These are phyloP conservation scores for Ariopsis seemanni DNA, from an alignment of 2,113 vertebrate genomes.

Conservation along the genomic window DNA sequence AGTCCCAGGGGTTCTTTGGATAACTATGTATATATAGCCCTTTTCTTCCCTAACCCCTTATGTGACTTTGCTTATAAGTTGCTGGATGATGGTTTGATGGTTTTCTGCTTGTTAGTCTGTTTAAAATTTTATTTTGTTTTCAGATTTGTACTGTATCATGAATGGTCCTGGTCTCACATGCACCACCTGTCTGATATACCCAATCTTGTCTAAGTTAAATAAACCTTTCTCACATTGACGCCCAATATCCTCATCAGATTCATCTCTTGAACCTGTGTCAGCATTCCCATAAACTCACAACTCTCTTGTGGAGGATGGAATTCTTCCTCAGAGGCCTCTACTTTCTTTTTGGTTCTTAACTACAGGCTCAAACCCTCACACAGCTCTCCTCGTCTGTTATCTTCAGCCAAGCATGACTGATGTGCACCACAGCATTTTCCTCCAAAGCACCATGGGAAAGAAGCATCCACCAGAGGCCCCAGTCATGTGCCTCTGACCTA, in stretches of 20 bases:
- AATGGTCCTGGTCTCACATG: not conserved
- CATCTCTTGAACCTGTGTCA: not conserved
- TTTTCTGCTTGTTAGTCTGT: not conserved
- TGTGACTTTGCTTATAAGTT: not conserved
- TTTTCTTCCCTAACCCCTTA: not conserved
- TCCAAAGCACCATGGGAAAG: constrained; percentile 65
- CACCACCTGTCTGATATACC: not conserved
- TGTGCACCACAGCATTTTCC: constrained; percentile 63
- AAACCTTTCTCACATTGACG: not conserved
- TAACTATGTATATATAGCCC: not conserved
- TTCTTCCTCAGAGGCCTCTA: not conserved
- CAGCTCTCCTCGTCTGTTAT: constrained; percentile 39
- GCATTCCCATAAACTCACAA: constrained; percentile 7
- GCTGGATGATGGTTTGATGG: not conserved
- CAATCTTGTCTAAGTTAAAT: not conserved
- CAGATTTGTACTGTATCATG: not conserved
- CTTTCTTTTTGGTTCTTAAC: constrained; percentile 5
- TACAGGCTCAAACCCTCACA: not conserved
- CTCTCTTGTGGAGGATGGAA: not conserved
- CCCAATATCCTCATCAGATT: not conserved
- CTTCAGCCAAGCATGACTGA: constrained; percentile 65
- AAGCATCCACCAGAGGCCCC: constrained; percentile 65
- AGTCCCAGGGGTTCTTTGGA: not conserved
- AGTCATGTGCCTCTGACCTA: constrained; percentile 63
- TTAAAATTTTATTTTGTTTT: not conserved